Base-by-base conservation (phyloP, 2,797 vertebrate genomes). In the Cossypha polioptera region DNA sequence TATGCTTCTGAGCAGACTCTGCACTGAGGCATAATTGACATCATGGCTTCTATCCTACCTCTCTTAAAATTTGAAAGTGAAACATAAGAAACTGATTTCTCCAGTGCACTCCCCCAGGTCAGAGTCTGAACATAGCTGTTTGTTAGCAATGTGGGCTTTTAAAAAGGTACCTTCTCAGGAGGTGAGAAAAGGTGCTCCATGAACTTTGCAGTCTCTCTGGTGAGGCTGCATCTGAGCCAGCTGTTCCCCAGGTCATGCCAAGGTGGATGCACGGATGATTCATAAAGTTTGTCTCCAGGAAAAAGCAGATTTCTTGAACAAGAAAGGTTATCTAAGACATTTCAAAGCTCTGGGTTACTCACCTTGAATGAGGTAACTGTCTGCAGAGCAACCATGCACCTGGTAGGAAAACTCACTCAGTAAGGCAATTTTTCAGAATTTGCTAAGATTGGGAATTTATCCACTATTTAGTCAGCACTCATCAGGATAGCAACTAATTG, bases 401-500 rank as follows among this genome's bases (percentile, higher is more conserved):
- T 4, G 2, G 5, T 29, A 81, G 51, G 36, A 88, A 61, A 67
- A 77, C 19, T 62, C 40, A 8, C 9, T 53, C 11, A 18, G 18
- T 36, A 33, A 78, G 17, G 25, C 22, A 43, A 7, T 28, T 48
- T 67, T 88, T 66, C 12, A 16, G 58, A 40, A 51, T 87, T 91
- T 86, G 54, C 47, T 43, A 62, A 62, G 65, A 33, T 20, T 22
- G 42, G 84, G 45, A 35, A 82, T 85, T 95, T 90, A 71, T 85
- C 48, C 9, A 9, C 54, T 83, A 8, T 92, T 93, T 77, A 86
- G 68, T 89, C 1, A 26, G 72, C 62, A 80, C 86, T 71, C 74
- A 86, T 88, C 87, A 92, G 77, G 81, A 65, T 5, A 86, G 48
- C 77, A 91, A 67, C 90, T 95, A 95, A 95, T 90, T 95, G 78